Percentiles rank a stretch among this genome's conserved stretches.
phyloP scores from a whole-genome alignment of 2,113 vertebrate species.

The Melanerpes aurifrons region DNA sequence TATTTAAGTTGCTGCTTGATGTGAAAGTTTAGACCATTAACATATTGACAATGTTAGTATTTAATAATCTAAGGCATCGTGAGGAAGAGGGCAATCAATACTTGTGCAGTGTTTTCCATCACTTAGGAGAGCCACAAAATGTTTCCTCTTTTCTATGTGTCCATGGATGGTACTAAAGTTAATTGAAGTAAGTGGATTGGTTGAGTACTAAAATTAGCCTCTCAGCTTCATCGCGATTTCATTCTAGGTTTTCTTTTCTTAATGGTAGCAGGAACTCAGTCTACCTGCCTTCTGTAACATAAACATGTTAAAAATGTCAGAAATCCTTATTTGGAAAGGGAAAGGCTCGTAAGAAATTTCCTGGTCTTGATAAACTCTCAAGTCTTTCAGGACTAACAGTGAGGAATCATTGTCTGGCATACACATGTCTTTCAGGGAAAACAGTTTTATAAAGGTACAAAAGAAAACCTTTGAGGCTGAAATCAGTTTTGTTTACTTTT shows the following conservation, averaged over 20 bases:
- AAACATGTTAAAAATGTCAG: not conserved
- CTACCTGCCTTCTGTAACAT: not conserved
- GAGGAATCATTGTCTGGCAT: not conserved
- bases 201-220: not conserved
- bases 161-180: not conserved
- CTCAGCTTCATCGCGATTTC: not conserved
- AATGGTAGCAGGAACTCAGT: not conserved
- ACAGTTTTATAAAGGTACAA: not conserved
- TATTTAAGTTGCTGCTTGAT: conserved; percentile 40
- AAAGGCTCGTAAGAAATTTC: not conserved
- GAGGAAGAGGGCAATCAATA: conserved; percentile 30
- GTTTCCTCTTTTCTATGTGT: not conserved
- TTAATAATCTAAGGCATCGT: conserved; percentile 21
- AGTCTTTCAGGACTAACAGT: not conserved
- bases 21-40: conserved; percentile 1
- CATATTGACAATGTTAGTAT: conserved; percentile 43
- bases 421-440: not conserved
- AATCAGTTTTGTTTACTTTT: not conserved
- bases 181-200: not conserved
- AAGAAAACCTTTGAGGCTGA: not conserved
- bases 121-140: not conserved
- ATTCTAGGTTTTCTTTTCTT: not conserved
- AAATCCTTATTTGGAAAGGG: not conserved
- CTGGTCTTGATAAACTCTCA: not conserved
- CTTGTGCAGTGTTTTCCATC: conserved; percentile 2